A percentile compares a stretch with the other conserved stretches of the same genome.
Evolutionary conservation across 2,888 invertebrate genomes (phyloP).

Genomic region (Eutolmus rufibarbis): DNA sequence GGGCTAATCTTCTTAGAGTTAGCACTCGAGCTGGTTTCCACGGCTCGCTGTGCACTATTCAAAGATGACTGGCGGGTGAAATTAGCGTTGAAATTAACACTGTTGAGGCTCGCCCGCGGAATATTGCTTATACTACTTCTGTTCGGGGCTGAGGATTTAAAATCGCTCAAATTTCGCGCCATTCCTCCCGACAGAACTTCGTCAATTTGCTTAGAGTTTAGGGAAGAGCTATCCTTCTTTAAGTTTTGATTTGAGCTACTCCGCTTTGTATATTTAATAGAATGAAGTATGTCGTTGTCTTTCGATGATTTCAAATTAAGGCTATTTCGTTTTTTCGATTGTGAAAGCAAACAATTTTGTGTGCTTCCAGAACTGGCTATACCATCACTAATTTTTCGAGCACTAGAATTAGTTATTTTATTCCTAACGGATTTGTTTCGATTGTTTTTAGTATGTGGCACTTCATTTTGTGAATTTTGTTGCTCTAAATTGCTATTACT

Average conservation of each 20-base stretch:
- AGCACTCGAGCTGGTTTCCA: constrained; percentile 12
- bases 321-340: constrained; percentile 61
- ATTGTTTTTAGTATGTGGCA: constrained; percentile 43
- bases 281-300: constrained; percentile 25
- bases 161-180: constrained; percentile 12
- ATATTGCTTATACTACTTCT: constrained; percentile 57
- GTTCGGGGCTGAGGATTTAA: constrained; percentile 24
- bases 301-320: constrained; percentile 56
- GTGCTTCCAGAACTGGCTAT: constrained; percentile 61
- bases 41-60: background rate
- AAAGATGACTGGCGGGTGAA: constrained; percentile 50
- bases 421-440: constrained; percentile 58
- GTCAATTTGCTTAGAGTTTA: background rate
- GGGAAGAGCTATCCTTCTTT: constrained; percentile 53
- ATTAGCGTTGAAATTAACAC: constrained; percentile 46
- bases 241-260: constrained; percentile 60
- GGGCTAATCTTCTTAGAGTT: constrained; percentile 38
- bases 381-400: constrained; percentile 55
- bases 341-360: constrained; percentile 61
- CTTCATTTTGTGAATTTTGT: constrained; percentile 47
- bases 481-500: constrained; percentile 54
- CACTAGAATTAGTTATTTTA: background rate
- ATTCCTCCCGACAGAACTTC: constrained; percentile 49
- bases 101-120: constrained; percentile 59
- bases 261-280: constrained; percentile 51